These are phyloP conservation scores for Leptinotarsa juncta DNA, from an alignment of 2,888 invertebrate species.

Conservation along the genomic window DNA sequence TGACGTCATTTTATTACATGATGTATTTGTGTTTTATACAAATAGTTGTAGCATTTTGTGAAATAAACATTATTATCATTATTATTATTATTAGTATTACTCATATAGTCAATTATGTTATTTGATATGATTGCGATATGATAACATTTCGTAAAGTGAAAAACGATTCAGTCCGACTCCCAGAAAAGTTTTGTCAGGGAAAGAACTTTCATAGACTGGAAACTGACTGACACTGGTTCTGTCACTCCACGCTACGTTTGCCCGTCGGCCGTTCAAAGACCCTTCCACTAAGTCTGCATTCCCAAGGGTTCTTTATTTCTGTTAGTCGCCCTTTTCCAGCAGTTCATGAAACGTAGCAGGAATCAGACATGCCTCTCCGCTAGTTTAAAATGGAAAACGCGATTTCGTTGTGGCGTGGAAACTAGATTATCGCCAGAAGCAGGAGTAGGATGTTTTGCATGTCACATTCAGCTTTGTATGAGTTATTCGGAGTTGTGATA, in stretches of 20 bases:
- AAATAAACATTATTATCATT: too few relatives aligned
- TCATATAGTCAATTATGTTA: too few relatives aligned
- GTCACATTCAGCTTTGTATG: background rate
- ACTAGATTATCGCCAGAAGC: conserved; percentile 4
- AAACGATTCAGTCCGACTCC: background rate
- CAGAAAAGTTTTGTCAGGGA: background rate
- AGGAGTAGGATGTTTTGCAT: background rate
- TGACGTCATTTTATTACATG: too few relatives aligned
- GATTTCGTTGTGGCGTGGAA: conserved; percentile 30
- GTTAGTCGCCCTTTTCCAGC: conserved; percentile 31
- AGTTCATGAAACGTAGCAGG: conserved; percentile 16
- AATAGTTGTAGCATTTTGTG: too few relatives aligned
- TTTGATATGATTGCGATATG: too few relatives aligned
- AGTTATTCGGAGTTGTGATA: background rate
- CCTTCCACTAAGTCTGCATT: conserved; percentile 20
- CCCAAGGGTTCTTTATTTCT: conserved; percentile 30
- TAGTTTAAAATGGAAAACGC: conserved; percentile 50
- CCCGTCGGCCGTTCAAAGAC: background rate
- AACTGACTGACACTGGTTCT: background rate
- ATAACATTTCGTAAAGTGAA: too few relatives aligned
- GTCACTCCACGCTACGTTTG: background rate
- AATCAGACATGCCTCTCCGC: conserved; percentile 47
- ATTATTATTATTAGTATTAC: too few relatives aligned
- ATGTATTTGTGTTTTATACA: too few relatives aligned
- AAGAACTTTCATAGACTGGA: background rate